These are phyloP conservation scores for Calameuta idolon DNA, from an alignment of 2,888 invertebrate genomes.

Conservation along the genomic window DNA sequence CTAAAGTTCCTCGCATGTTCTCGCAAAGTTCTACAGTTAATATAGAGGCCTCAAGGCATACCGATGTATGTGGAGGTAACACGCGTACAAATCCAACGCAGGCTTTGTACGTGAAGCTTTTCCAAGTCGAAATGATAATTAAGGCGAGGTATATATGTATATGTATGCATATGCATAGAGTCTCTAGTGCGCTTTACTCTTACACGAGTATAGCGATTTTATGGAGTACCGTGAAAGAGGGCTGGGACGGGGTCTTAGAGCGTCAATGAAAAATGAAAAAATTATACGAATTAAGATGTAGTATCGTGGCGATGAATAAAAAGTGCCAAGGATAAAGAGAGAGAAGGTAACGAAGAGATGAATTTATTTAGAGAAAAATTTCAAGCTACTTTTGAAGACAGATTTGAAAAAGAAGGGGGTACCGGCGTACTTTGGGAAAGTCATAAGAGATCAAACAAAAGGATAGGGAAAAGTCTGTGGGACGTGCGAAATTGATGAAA, in stretches of 20 bases:
- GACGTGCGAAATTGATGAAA: constrained; percentile 60
- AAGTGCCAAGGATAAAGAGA: background rate
- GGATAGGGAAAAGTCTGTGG: constrained; percentile 5
- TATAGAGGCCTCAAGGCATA: constrained; percentile 23
- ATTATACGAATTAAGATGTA: background rate
- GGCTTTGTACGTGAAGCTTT: background rate
- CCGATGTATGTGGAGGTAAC: constrained; percentile 17
- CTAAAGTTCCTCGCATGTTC: constrained; percentile 27
- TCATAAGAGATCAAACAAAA: background rate
- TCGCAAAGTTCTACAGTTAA: constrained; percentile 21
- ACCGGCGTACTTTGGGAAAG: background rate
- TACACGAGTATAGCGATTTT: background rate
- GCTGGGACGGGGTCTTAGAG: background rate
- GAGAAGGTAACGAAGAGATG: background rate
- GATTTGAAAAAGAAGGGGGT: background rate
- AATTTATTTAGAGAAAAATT: background rate
- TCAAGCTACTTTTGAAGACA: background rate
- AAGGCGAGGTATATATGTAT: background rate
- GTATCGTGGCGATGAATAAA: background rate
- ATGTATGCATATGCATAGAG: background rate
- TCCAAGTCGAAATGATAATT: background rate
- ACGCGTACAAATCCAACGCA: background rate
- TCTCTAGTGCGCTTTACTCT: background rate
- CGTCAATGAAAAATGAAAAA: background rate
- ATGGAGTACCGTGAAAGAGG: background rate